phyloP scores from a whole-genome alignment of 92 coral and sea anemone species.

The Phenganax stokvisi region DNA sequence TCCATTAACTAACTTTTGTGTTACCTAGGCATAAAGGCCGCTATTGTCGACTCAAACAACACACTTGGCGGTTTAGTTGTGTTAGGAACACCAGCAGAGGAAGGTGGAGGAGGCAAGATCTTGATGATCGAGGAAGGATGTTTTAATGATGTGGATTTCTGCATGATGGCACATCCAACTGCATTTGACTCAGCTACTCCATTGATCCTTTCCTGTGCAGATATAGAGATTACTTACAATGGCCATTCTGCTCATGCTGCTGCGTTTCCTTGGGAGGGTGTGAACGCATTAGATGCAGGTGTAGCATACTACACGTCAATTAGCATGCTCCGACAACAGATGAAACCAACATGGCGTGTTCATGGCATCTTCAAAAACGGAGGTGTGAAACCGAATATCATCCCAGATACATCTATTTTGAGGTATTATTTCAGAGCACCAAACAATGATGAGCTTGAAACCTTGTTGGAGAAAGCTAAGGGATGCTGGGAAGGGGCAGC shows the following conservation, averaged over 20 bases:
- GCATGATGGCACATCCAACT: constrained; percentile 56
- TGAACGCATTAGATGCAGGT: constrained; percentile 92
- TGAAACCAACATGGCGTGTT: constrained; percentile 87
- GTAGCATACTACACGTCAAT: constrained; percentile 65
- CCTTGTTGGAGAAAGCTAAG: constrained; percentile 52
- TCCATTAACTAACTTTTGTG: too few species aligned
- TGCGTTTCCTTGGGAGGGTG: constrained; percentile 88
- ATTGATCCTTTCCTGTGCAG: constrained; percentile 6
- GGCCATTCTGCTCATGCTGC: constrained; percentile 92
- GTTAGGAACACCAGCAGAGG: constrained; percentile 54
- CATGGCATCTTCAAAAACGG: constrained; percentile 75
- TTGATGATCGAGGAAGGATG: constrained; percentile 50
- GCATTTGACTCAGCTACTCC: constrained; percentile 25
- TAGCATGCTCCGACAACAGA: constrained; percentile 78
- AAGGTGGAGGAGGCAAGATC: constrained; percentile 51
- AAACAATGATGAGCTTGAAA: constrained; percentile 51
- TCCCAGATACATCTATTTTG: constrained; percentile 66
- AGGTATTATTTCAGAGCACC: constrained; percentile 56
- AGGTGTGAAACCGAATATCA: constrained; percentile 91
- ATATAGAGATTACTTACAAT: constrained; percentile 46
- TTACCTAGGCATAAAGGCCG: constrained; percentile 73
- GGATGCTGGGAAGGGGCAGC: constrained; percentile 81
- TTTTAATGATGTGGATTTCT: constrained; percentile 44
- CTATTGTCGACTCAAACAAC: constrained; percentile 58
- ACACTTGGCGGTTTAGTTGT: constrained; percentile 50